Conservation (phyloP, 2,113 vertebrate species). For the Maccullochella peelii region DNA sequence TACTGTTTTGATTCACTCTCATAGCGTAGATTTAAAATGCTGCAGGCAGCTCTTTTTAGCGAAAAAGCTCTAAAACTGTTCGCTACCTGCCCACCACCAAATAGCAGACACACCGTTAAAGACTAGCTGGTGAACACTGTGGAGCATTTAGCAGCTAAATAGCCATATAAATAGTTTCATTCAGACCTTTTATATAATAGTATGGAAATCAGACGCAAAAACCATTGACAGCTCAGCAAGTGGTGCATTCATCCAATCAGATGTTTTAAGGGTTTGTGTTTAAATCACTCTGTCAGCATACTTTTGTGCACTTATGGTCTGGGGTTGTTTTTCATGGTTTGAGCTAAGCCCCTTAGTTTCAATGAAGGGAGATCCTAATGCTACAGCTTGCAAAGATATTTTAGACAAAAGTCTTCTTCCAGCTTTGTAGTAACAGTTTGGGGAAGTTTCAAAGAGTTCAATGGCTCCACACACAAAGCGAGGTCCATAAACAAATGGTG, state of each 20-base stretch:
- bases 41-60: neutral
- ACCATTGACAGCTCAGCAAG: too few species aligned
- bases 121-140: neutral
- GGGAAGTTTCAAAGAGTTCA: neutral
- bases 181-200: too few species aligned
- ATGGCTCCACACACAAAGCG: neutral
- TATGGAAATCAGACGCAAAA: too few species aligned
- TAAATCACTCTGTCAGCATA: neutral
- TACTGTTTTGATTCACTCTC: too few species aligned
- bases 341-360: too few species aligned
- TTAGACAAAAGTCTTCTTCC: neutral
- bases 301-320: too few species aligned
- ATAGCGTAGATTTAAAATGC: too few species aligned
- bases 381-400: neutral
- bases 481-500: neutral
- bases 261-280: neutral
- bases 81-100: neutral
- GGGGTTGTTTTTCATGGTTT: too few species aligned
- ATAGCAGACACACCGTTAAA: neutral
- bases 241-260: neutral
- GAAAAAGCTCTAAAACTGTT: too few species aligned
- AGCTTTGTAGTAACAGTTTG: neutral
- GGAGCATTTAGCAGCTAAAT: neutral
- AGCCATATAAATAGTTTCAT: too few species aligned
- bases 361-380: neutral